phyloP scores from a whole-genome alignment of 2,113 vertebrate species.

The Hippocampus mohnikei region DNA sequence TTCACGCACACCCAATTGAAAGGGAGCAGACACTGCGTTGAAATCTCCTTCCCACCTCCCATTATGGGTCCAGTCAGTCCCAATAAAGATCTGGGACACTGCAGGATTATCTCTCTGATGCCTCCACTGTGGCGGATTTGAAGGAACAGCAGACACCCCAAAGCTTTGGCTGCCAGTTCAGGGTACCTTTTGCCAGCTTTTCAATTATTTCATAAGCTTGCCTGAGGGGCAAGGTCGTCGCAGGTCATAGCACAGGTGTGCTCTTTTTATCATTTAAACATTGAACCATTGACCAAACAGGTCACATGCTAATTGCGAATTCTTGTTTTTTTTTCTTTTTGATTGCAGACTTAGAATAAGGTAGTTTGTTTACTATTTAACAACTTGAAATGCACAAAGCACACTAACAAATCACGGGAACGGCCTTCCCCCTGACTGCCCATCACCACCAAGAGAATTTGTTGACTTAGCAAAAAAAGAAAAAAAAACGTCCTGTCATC shows the following conservation, averaged over 20 bases:
- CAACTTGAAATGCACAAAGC: no score
- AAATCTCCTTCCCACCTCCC: slow-evolving; percentile 44
- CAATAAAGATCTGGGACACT: slow-evolving; percentile 61
- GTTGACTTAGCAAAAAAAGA: slow-evolving; percentile 54
- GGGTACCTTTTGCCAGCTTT: slow-evolving; percentile 27
- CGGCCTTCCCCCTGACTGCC: slow-evolving; percentile 35
- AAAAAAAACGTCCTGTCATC: slow-evolving; percentile 31
- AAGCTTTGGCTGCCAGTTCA: slow-evolving; percentile 31
- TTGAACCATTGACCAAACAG: background rate
- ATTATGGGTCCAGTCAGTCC: slow-evolving; percentile 40
- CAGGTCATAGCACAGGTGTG: slow-evolving; percentile 8
- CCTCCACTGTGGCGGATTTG: slow-evolving; percentile 34
- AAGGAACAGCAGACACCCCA: slow-evolving; percentile 22
- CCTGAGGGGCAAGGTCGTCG: background rate
- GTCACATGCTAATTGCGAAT: background rate
- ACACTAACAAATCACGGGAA: slow-evolving; percentile 33
- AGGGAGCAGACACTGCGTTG: slow-evolving; percentile 20
- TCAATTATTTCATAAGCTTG: background rate
- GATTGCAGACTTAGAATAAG: no score
- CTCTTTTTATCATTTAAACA: background rate
- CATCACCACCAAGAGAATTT: slow-evolving; percentile 47
- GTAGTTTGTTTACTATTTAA: no score
- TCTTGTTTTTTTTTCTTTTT: no score
- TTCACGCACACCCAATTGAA: slow-evolving; percentile 27
- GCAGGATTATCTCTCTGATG: slow-evolving; percentile 57